Evolutionary conservation across 1,140 invertebrate species (phyloP).

Genomic region (Fopius arisanus): DNA sequence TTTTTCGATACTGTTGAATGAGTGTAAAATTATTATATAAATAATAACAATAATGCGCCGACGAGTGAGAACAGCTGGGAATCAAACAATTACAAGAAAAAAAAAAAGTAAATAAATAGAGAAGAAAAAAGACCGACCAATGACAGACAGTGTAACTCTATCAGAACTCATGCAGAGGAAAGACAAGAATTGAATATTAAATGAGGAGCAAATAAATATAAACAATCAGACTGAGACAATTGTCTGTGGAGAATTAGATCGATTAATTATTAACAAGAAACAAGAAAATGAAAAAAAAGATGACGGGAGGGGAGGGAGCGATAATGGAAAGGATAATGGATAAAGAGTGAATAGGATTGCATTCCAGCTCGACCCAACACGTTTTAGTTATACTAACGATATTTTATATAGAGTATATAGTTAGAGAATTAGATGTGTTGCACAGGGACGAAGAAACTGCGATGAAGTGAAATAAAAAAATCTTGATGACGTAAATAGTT

Average conservation of each 20-base stretch:
- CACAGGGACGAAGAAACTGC: conserved; percentile 37
- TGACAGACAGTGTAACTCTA: conserved; percentile 60
- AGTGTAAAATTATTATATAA: conserved; percentile 62
- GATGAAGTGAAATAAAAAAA: conserved; percentile 13
- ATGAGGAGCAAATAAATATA: conserved; percentile 15
- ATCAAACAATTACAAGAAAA: conserved; percentile 58
- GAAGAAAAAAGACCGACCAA: conserved; percentile 60
- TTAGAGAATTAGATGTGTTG: conserved; percentile 63
- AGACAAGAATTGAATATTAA: conserved; percentile 11
- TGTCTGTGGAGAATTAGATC: conserved; percentile 50
- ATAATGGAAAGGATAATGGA: conserved; percentile 39
- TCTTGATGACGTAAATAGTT: background rate
- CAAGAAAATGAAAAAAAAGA: conserved; percentile 37
- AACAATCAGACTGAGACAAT: conserved; percentile 34
- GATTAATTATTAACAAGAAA: conserved; percentile 30
- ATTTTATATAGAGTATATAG: conserved; percentile 67
- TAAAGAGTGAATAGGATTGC: conserved; percentile 60
- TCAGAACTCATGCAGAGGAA: conserved; percentile 36
- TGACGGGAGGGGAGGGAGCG: conserved; percentile 39
- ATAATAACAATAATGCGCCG: conserved; percentile 62
- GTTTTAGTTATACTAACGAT: conserved; percentile 66
- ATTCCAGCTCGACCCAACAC: conserved; percentile 64
- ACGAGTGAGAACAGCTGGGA: conserved; percentile 62
- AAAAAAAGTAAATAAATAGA: background rate
- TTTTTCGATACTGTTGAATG: conserved; percentile 56